phyloP scores from a whole-genome alignment of 2,888 invertebrate genomes.

The Hydriomena furcata region DNA sequence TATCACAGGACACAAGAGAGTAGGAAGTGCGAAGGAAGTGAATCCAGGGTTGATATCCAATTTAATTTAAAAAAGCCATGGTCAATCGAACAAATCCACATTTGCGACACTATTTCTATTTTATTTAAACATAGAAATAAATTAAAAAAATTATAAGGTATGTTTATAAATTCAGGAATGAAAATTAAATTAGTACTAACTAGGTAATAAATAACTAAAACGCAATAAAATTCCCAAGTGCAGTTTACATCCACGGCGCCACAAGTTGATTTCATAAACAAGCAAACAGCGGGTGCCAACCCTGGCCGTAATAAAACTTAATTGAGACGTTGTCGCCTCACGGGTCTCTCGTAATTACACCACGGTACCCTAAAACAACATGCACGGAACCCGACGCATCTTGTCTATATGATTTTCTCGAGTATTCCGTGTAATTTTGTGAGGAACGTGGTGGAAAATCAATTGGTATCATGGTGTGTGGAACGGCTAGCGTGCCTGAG shows the following conservation, averaged over 20 bases:
- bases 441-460: slow-evolving; percentile 13
- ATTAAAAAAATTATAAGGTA: no score
- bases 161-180: no score
- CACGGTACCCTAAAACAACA: slow-evolving; percentile 34
- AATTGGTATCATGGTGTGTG: slow-evolving; percentile 3
- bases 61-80: no score
- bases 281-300: slow-evolving; percentile 26
- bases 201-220: background rate
- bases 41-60: no score
- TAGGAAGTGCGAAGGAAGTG: no score
- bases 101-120: no score
- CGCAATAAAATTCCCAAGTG: background rate
- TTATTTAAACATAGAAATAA: no score
- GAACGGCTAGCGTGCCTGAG: background rate
- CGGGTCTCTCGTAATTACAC: slow-evolving; percentile 37
- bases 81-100: no score
- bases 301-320: slow-evolving; percentile 41
- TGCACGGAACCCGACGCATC: slow-evolving; percentile 12
- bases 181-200: no score
- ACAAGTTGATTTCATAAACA: background rate
- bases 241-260: background rate
- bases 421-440: slow-evolving; percentile 12
- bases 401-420: slow-evolving; percentile 6
- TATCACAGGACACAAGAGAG: no score
- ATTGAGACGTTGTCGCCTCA: slow-evolving; percentile 46